Evolutionary conservation across 2,888 invertebrate species (phyloP), one percentile per base, ranked within the genome.

Genomic region (Mayetiola destructor): DNA sequence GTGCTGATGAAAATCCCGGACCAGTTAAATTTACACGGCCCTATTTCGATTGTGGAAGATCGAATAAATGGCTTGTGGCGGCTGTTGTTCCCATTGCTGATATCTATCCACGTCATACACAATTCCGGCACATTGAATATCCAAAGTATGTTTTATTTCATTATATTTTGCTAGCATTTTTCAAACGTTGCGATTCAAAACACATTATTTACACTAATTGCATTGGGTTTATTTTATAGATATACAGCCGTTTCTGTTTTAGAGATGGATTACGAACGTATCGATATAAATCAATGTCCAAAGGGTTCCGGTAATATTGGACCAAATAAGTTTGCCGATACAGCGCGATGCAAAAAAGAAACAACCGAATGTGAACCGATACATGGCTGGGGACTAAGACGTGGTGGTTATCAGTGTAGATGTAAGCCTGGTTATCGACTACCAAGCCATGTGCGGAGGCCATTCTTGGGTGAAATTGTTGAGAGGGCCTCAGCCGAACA

Each of bases 211-310:
- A 18, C 6, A 48, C 10, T 23, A 8, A 52, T 23, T 55, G 2
- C 20, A 37, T 14, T 8, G n/a, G n/a, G n/a, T 58, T 21, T 12
- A 20, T 56, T 18, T 64, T 69, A 27, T 62, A 88, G 91, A 63
- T 93, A 92, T 68, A 92, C 94, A 1, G 96, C 91, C 37, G 85
- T 86, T 18, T 82, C 91, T 0, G 93, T 94, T 0, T 78, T 94
- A 71, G 95, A 96, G 78, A 85, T 95, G 81, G 96, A 97, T 69
- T 93, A 90, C 71, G 93, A 96, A 63, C 78, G 94, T 66, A 87
- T 97, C 69, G 96, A 97, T 67, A 92, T 97, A 71, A 97, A 97
- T 75, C 96, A 95, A 66, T 97, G 96, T 77, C 94, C 95, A 0
- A 75, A 75, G 60, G 88, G 93, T 58, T 77, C 82, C 64, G 96